Evolutionary conservation across 2,797 vertebrate species (phyloP), one percentile per base, ranked within the genome.

Genomic region (Sebastes dallii): DNA sequence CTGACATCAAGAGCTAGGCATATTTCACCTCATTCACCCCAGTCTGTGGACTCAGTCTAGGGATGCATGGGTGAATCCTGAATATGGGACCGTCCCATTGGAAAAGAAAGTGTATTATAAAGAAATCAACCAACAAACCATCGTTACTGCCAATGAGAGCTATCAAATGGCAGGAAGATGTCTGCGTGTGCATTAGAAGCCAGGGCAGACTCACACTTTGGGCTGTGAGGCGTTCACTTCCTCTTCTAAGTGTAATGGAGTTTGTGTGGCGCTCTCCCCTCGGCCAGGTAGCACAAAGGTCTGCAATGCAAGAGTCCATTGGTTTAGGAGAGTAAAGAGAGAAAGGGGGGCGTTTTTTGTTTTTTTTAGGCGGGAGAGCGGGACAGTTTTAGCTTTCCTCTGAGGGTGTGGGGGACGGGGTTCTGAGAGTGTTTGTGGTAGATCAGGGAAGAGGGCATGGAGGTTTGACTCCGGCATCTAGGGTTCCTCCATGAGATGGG

Each of bases 31-130:
- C 69, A 73, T 66, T 70, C 77, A 70, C 46, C 83, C 82, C 69
- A 5, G 66, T 76, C 65, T 78, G 39, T 20, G 32, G 66, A 52
- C 67, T 73, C 68, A 67, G 66, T 66, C 24, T 30, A 12, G 75
- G 75, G 59, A 60, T 68, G 72, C 64, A 27, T 36, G 59, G 65
- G 78, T 75, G 14, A 52, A 79, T 82, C 78, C 80, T 85, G 61
- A 72, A 86, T 75, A 75, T 22, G 74, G 75, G 77, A 86, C 89
- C 65, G 81, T 50, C 89, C 88, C 79, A 87, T 75, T 84, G 75
- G 84, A 85, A 80, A 91, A 91, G 56, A 88, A 89, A 39, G 54
- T 75, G 50, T 78, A 66, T 71, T 71, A 65, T 66, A 85, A 89
- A 84, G 46, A 83, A 72, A 60, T 62, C 46, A 78, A 84, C 30